Evolutionary conservation across 2,888 invertebrate species (phyloP).

Genomic region (Tipula confusa): DNA sequence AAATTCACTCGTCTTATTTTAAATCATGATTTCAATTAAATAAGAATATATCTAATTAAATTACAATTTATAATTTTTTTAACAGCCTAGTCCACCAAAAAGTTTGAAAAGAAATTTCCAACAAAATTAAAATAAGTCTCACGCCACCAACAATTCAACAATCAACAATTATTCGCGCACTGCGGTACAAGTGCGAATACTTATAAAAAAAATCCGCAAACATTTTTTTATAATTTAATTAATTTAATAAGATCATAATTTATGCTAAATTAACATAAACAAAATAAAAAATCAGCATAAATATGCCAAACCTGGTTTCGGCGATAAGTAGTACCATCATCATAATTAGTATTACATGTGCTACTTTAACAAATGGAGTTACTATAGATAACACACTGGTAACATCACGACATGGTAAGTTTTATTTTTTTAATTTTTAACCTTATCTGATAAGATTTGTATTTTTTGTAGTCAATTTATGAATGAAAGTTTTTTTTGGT

Average conservation of each 20-base stretch:
- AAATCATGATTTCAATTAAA: not conserved
- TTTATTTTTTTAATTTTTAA: not conserved
- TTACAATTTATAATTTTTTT: not conserved
- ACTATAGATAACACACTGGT: constrained; percentile 49
- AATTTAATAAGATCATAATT: too few species aligned
- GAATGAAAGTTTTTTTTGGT: not conserved
- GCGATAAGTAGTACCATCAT: not conserved
- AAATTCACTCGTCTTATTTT: not conserved
- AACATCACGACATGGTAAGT: constrained; percentile 48
- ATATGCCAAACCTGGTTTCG: not conserved
- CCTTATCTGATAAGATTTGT: not conserved
- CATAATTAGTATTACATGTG: constrained; percentile 26
- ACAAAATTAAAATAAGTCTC: not conserved
- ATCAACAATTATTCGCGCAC: not conserved
- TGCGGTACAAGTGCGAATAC: not conserved
- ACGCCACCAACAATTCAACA: not conserved
- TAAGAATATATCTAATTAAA: not conserved
- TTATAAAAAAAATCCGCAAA: not conserved
- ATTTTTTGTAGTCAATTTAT: not conserved
- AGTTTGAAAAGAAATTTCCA: too few species aligned
- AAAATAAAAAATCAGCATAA: not conserved
- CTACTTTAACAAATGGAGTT: constrained; percentile 35
- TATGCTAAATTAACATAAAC: constrained; percentile 7
- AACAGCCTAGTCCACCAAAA: not conserved
- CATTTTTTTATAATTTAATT: too few species aligned